Evolutionary conservation across 2,888 invertebrate species (phyloP).

Genomic region (Rhorus exstirpatorius): DNA sequence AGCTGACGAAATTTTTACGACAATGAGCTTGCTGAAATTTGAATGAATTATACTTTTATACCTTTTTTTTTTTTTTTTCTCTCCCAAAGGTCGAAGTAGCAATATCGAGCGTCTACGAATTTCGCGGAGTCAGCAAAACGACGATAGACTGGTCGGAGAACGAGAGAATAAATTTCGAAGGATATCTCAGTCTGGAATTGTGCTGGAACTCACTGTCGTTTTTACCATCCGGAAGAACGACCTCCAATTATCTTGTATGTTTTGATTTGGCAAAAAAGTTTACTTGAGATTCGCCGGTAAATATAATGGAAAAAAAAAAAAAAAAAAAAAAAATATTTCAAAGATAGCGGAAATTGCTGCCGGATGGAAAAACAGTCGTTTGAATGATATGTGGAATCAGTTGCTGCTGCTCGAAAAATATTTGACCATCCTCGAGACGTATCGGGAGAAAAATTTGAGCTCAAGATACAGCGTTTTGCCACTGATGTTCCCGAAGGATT

Average conservation of each 20-base stretch:
- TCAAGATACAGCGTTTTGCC: slow-evolving; percentile 64
- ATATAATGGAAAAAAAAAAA: not conserved
- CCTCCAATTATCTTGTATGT: slow-evolving; percentile 74
- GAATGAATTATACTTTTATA: no score
- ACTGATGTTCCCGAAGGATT: slow-evolving; percentile 73
- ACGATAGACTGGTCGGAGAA: slow-evolving; percentile 70
- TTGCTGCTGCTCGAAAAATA: slow-evolving; percentile 75
- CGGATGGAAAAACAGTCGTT: slow-evolving; percentile 72
- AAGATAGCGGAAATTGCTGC: slow-evolving; percentile 74
- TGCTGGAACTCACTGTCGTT: slow-evolving; percentile 71
- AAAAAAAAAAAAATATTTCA: slow-evolving; percentile 34
- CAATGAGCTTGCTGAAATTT: no score
- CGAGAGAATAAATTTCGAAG: slow-evolving; percentile 71
- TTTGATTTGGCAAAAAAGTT: not conserved
- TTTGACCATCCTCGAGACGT: slow-evolving; percentile 73
- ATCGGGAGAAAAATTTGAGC: slow-evolving; percentile 66
- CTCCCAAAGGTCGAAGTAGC: slow-evolving; percentile 67
- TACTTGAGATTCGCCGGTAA: no score
- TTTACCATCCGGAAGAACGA: slow-evolving; percentile 67
- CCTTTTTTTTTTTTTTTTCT: slow-evolving; percentile 18
- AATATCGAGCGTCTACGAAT: slow-evolving; percentile 71
- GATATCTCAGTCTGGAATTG: slow-evolving; percentile 75
- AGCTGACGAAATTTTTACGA: no score
- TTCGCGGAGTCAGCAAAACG: slow-evolving; percentile 74
- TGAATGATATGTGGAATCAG: slow-evolving; percentile 76